Base-by-base conservation (phyloP, 2,888 invertebrate genomes). In the Candidula unifasciata region DNA sequence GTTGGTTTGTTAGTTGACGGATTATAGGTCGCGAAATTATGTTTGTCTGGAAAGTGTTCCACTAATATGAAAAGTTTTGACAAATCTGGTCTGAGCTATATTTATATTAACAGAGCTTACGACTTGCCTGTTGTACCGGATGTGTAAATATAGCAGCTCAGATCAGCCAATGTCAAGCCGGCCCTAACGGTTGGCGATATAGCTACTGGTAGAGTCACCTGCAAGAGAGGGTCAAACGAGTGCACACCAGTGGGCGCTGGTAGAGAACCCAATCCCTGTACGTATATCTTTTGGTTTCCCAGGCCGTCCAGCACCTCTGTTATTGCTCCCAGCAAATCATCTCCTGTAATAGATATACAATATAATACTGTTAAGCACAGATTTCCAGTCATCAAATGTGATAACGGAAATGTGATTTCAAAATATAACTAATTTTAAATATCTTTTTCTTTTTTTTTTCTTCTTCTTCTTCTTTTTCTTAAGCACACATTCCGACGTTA, bases 61-160 rank as follows among this genome's bases (percentile, higher is more conserved):
- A n/a, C n/a, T n/a, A n/a, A n/a, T n/a, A n/a, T n/a, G n/a, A n/a
- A n/a, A n/a, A n/a, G n/a, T n/a, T n/a, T n/a, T n/a, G n/a, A n/a
- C n/a, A n/a, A n/a, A n/a, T n/a, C n/a, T n/a, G n/a, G n/a, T n/a
- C n/a, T n/a, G n/a, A n/a, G n/a, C n/a, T n/a, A n/a, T n/a, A n/a
- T n/a, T n/a, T n/a, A n/a, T n/a, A n/a, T n/a, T n/a, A n/a, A n/a
- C n/a, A n/a, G n/a, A n/a, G n/a, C n/a, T n/a, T n/a, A n/a, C n/a
- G n/a, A n/a, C n/a, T n/a, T 81, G 91, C 92, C 92, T 87, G 92
- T 92, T 35, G 92, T 92, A 24, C 92, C 92, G 60, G 98, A 98
- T 0, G 99, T 99, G 94, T 98, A 99, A 92, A 99, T 98, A 92
- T 98, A 99, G 60, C 98, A 95, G 81, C 98, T 94, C 6, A 93